Percentiles rank a stretch among this genome's conserved stretches.
Conservation (phyloP, 2,113 vertebrate genomes). For the Ammospiza nelsoni region DNA sequence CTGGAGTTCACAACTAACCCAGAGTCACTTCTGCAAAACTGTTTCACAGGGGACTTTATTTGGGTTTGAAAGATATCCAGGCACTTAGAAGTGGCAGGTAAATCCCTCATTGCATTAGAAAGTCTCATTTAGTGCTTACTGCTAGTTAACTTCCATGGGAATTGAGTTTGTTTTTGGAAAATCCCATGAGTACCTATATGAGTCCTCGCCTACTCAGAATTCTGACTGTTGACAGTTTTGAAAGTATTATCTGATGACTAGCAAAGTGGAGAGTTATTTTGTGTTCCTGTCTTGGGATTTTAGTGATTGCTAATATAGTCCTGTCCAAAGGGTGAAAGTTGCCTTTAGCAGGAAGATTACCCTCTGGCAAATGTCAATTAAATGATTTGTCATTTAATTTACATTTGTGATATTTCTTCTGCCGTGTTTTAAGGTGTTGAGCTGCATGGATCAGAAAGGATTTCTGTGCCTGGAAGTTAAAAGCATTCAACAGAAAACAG, state of each 20-base stretch:
- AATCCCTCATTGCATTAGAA: background rate
- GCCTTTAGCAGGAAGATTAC: background rate
- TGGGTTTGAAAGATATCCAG: background rate
- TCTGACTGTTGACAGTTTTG: background rate
- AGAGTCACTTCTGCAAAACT: background rate
- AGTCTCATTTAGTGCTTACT: background rate
- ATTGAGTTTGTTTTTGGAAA: background rate
- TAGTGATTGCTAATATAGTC: background rate
- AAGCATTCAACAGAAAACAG: conserved; percentile 15
- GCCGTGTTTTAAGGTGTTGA: background rate
- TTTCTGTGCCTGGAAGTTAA: conserved; percentile 24
- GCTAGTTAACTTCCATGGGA: background rate
- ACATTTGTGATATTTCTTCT: background rate
- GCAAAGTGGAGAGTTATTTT: background rate
- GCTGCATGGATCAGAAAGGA: conserved; percentile 2
- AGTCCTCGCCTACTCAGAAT: background rate
- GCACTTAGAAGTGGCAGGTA: background rate
- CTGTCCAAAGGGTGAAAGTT: background rate
- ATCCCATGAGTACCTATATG: background rate
- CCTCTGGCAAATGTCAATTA: background rate
- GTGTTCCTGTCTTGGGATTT: background rate
- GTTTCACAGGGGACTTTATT: background rate
- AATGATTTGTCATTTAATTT: background rate
- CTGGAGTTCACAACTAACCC: background rate
- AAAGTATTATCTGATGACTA: background rate